phyloP scores from a whole-genome alignment of 1,140 invertebrate species.

The Papilio polyxenes region DNA sequence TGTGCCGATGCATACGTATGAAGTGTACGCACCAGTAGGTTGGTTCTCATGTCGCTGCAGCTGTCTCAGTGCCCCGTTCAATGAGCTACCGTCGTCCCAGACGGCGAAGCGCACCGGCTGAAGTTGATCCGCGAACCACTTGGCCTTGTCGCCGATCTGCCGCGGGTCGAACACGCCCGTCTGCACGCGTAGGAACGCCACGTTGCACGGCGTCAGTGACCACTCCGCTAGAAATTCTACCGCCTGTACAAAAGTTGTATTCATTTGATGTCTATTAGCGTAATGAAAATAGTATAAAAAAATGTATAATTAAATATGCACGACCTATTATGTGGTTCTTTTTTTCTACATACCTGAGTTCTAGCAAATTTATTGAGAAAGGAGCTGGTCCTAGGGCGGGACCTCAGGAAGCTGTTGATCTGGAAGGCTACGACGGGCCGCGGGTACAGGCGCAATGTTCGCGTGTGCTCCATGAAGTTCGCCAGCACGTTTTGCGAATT shows the following conservation, averaged over 20 bases:
- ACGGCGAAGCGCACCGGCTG: slow-evolving; percentile 96
- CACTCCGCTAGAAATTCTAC: slow-evolving; percentile 99
- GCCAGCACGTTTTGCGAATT: slow-evolving; percentile 98
- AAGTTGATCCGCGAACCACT: slow-evolving; percentile 94
- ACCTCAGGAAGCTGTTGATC: slow-evolving; percentile 98
- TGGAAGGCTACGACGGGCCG: slow-evolving; percentile 99
- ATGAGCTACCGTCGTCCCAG: slow-evolving; percentile 92
- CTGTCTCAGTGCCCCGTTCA: slow-evolving; percentile 88
- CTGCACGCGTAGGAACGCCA: slow-evolving; percentile 97
- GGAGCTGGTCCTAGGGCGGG: slow-evolving; percentile 90
- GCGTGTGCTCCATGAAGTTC: slow-evolving; percentile 98
- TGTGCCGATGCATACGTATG: background rate
- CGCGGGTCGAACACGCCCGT: slow-evolving; percentile 97
- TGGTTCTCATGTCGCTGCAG: slow-evolving; percentile 89
- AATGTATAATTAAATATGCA: background rate
- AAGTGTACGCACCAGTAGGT: slow-evolving; percentile 82
- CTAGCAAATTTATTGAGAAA: slow-evolving; percentile 96
- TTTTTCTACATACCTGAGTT: slow-evolving; percentile 85
- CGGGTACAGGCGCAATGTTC: slow-evolving; percentile 97
- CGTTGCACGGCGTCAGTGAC: slow-evolving; percentile 97
- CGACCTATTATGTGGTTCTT: background rate
- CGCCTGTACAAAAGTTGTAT: slow-evolving; percentile 82
- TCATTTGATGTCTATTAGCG: background rate
- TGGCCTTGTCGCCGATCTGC: slow-evolving; percentile 97
- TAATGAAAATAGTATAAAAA: background rate